Percentiles rank a stretch among this genome's conserved stretches.
These are phyloP conservation scores for Rosalia funebris DNA, from an alignment of 2,888 invertebrate genomes.

Conservation along the genomic window DNA sequence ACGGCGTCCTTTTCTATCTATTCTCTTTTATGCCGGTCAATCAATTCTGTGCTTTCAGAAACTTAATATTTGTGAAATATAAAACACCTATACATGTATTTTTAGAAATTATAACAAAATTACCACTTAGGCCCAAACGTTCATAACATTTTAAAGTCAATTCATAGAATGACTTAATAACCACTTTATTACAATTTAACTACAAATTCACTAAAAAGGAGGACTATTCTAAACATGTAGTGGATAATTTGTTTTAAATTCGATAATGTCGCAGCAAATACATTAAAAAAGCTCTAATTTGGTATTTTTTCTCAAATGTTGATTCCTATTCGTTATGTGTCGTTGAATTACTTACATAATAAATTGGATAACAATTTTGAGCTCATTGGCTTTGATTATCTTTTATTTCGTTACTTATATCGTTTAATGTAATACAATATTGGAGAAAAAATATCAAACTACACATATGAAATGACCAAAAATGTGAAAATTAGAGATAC, in stretches of 20 bases:
- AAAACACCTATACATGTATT: conserved; percentile 10
- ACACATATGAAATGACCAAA: conserved; percentile 44
- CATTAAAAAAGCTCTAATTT: conserved; percentile 54
- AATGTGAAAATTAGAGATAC: conserved; percentile 53
- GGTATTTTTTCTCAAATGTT: conserved; percentile 44
- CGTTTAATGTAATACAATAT: conserved; percentile 31
- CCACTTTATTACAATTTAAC: conserved; percentile 46
- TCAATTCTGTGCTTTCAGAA: too few relatives aligned
- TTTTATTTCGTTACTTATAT: conserved; percentile 36
- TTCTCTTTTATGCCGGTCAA: too few relatives aligned
- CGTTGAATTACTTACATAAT: conserved; percentile 40
- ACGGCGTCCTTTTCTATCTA: too few relatives aligned
- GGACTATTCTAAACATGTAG: conserved; percentile 61
- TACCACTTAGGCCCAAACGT: conserved; percentile 45
- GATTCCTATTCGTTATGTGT: conserved; percentile 40
- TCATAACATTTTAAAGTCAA: conserved; percentile 51
- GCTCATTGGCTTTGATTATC: conserved; percentile 40
- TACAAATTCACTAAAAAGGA: conserved; percentile 60
- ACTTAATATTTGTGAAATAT: background rate
- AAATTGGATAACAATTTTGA: conserved; percentile 20
- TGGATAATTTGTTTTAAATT: conserved; percentile 60
- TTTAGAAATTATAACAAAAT: conserved; percentile 28
- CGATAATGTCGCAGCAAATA: conserved; percentile 60
- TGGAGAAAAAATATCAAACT: conserved; percentile 49
- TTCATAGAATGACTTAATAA: conserved; percentile 58